A percentile compares a stretch with the other conserved stretches of the same genome.
Evolutionary conservation across 2,888 invertebrate species (phyloP).

Genomic region (Caenorhabditis sp.): DNA sequence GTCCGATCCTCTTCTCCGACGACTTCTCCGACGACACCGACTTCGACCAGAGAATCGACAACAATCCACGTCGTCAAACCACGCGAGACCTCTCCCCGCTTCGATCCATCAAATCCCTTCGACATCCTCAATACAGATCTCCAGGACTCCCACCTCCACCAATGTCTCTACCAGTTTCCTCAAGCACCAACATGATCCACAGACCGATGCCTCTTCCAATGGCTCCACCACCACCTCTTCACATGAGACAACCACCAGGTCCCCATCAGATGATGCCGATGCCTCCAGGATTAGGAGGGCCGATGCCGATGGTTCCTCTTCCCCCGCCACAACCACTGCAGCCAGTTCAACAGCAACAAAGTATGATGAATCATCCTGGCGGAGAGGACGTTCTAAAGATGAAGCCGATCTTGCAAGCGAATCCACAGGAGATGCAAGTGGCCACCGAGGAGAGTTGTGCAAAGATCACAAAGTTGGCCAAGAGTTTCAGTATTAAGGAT

Average conservation of each 20-base stretch:
- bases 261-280: slow-evolving; percentile 30
- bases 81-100: slow-evolving; percentile 53
- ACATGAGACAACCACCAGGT: slow-evolving; percentile 19
- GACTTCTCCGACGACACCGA: slow-evolving; percentile 40
- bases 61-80: slow-evolving; percentile 35
- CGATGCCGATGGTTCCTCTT: slow-evolving; percentile 9
- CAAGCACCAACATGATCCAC: slow-evolving; percentile 45
- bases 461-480: slow-evolving; percentile 60
- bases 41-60: slow-evolving; percentile 29
- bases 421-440: slow-evolving; percentile 66
- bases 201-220: slow-evolving; percentile 36
- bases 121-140: slow-evolving; percentile 34
- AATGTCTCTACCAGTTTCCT: slow-evolving; percentile 43
- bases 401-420: slow-evolving; percentile 61
- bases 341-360: slow-evolving; percentile 44
- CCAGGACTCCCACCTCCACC: slow-evolving; percentile 4
- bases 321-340: slow-evolving; percentile 43
- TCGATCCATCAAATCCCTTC: slow-evolving; percentile 39
- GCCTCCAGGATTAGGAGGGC: slow-evolving; percentile 34
- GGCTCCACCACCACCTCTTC: slow-evolving; percentile 28
- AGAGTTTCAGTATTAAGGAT: slow-evolving; percentile 69
- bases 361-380: slow-evolving; percentile 18
- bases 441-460: slow-evolving; percentile 68
- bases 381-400: slow-evolving; percentile 47
- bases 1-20: slow-evolving; percentile 52